Evolutionary conservation across 2,888 invertebrate species (phyloP).

Genomic region (Sinhomidia bicolor): DNA sequence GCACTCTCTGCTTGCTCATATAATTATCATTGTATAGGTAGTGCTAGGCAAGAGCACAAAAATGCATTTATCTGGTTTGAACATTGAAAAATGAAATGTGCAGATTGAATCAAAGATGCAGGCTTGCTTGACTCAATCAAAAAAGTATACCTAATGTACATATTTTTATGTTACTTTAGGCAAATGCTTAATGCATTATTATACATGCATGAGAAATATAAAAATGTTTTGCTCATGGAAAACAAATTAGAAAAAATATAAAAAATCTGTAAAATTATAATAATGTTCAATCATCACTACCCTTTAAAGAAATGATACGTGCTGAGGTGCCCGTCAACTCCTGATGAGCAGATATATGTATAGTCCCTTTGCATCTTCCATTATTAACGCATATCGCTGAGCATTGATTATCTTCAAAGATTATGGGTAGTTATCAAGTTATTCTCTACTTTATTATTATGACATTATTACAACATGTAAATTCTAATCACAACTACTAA

Average conservation of each 20-base stretch:
- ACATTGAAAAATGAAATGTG: slow-evolving; percentile 27
- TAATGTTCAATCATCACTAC: background rate
- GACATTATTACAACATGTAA: background rate
- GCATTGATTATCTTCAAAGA: slow-evolving; percentile 46
- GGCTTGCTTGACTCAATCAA: slow-evolving; percentile 4
- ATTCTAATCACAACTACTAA: background rate
- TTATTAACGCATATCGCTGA: background rate
- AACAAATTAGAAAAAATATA: slow-evolving; percentile 8
- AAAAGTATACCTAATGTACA: slow-evolving; percentile 16
- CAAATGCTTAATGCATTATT: background rate
- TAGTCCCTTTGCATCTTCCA: background rate
- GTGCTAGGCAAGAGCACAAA: background rate
- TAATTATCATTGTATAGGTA: background rate
- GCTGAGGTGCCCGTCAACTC: background rate
- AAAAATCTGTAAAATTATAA: background rate
- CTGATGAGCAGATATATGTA: too few relatives aligned
- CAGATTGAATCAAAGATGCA: slow-evolving; percentile 1
- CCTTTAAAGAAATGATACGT: slow-evolving; percentile 7
- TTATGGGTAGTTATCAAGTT: slow-evolving; percentile 55
- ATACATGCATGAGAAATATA: background rate
- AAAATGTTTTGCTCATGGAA: slow-evolving; percentile 16
- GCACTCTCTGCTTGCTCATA: background rate
- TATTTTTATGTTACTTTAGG: background rate
- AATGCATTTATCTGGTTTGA: background rate
- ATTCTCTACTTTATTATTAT: slow-evolving; percentile 10